These are phyloP conservation scores for Lasioglossum malachurum DNA, from an alignment of 2,888 invertebrate genomes.

Conservation along the genomic window DNA sequence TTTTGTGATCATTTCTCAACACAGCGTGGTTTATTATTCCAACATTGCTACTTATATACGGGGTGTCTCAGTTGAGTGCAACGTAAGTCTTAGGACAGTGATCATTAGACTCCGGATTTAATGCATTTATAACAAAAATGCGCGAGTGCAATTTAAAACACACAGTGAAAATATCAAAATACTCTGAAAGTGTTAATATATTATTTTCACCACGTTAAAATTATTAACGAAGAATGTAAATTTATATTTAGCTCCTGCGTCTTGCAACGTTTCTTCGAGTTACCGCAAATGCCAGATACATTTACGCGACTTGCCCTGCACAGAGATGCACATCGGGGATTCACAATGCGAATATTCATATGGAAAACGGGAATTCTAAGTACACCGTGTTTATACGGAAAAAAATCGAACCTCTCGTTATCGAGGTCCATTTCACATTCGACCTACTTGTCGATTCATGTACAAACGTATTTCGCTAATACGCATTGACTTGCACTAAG, in stretches of 20 bases:
- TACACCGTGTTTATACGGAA: background rate
- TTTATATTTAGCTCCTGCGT: too few species aligned
- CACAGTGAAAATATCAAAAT: too few species aligned
- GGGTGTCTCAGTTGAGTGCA: too few species aligned
- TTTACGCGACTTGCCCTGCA: background rate
- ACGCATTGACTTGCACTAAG: conserved; percentile 18
- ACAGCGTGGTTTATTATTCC: background rate
- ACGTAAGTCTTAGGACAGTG: too few species aligned
- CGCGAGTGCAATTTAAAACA: too few species aligned
- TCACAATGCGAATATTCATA: conserved; percentile 7
- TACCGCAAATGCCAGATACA: background rate
- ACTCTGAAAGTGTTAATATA: too few species aligned
- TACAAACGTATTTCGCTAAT: conserved; percentile 27
- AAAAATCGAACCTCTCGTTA: conserved; percentile 36
- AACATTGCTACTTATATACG: background rate
- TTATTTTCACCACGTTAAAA: too few species aligned
- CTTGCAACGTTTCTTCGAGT: background rate
- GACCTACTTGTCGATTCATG: conserved; percentile 46
- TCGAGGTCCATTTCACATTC: conserved; percentile 54
- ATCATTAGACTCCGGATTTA: too few species aligned
- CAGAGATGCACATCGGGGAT: background rate
- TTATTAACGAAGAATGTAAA: too few species aligned
- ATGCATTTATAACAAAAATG: too few species aligned
- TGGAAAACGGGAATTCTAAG: conserved; percentile 12
- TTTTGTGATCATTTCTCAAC: background rate